Conservation (phyloP, 2,888 invertebrate genomes). For the Nymphalis c-album region DNA sequence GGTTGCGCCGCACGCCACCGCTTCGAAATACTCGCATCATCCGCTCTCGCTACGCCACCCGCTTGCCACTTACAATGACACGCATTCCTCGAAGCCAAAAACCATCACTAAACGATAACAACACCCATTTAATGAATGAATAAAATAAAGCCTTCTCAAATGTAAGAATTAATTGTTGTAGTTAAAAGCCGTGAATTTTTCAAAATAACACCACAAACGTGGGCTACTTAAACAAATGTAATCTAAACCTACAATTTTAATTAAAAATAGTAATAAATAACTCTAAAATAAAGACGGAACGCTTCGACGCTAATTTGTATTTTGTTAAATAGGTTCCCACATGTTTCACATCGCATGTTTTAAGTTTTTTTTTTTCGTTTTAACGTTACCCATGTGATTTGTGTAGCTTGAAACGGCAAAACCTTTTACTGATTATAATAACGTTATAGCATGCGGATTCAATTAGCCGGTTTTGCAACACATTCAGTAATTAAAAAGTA, state of each 20-base stretch:
- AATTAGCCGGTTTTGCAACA: conserved; percentile 47
- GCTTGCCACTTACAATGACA: conserved; percentile 33
- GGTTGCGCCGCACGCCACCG: conserved; percentile 75
- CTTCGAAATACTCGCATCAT: conserved; percentile 41
- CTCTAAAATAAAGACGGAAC: conserved; percentile 2
- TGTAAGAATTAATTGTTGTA: too few species aligned
- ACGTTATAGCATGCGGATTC: conserved; percentile 52
- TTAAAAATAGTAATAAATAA: neutral
- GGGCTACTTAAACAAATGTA: too few species aligned
- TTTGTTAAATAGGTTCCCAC: conserved; percentile 16
- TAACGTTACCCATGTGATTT: conserved; percentile 58
- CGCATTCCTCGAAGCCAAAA: conserved; percentile 21
- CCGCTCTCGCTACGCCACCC: conserved; percentile 42
- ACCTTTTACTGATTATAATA: conserved; percentile 36
- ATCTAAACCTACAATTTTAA: too few species aligned
- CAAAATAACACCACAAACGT: too few species aligned
- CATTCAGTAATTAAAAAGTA: conserved; percentile 25
- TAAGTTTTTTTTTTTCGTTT: conserved; percentile 12
- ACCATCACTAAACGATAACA: neutral
- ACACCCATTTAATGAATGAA: neutral
- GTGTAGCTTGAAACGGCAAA: conserved; percentile 19
- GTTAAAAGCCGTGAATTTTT: too few species aligned
- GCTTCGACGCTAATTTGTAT: conserved; percentile 10
- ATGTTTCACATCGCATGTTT: conserved; percentile 22
- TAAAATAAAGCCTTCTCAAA: neutral